These are phyloP conservation scores for Drosophila quadrilineata DNA, from an alignment of 1,140 invertebrate genomes.

Conservation along the genomic window DNA sequence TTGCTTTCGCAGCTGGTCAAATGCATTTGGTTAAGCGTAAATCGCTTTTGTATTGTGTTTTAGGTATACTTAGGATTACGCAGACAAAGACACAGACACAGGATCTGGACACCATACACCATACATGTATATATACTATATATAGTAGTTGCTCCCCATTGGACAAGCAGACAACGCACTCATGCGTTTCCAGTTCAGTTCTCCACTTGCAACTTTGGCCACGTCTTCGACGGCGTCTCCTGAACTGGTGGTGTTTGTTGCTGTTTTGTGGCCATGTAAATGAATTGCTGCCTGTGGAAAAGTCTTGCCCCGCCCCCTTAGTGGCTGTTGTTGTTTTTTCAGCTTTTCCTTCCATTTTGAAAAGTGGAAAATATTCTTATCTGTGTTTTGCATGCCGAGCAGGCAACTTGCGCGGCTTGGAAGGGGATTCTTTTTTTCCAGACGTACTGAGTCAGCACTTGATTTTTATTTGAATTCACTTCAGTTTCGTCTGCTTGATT, in stretches of 20 bases:
- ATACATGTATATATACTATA: background rate
- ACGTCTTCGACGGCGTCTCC: too few species aligned
- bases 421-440: constrained; percentile 48
- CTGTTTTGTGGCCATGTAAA: constrained; percentile 69
- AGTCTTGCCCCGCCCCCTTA: constrained; percentile 1
- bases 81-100: too few species aligned
- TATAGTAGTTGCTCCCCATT: constrained; percentile 13
- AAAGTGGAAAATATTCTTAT: constrained; percentile 71
- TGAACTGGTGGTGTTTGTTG: too few species aligned
- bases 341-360: constrained; percentile 12
- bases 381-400: constrained; percentile 70
- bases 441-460: constrained; percentile 75
- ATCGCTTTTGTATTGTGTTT: background rate
- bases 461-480: constrained; percentile 75
- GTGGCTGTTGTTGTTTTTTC: constrained; percentile 28
- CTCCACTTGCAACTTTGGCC: constrained; percentile 54
- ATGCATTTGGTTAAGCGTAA: constrained; percentile 23
- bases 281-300: constrained; percentile 38
- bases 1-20: too few species aligned
- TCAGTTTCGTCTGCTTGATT: constrained; percentile 43
- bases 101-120: too few species aligned
- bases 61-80: background rate
- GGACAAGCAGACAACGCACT: constrained; percentile 32
- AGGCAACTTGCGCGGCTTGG: constrained; percentile 9
- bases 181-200: constrained; percentile 34